These are phyloP conservation scores for Pachymerium ferrugineum DNA, from an alignment of 2,888 invertebrate genomes.

Conservation along the genomic window DNA sequence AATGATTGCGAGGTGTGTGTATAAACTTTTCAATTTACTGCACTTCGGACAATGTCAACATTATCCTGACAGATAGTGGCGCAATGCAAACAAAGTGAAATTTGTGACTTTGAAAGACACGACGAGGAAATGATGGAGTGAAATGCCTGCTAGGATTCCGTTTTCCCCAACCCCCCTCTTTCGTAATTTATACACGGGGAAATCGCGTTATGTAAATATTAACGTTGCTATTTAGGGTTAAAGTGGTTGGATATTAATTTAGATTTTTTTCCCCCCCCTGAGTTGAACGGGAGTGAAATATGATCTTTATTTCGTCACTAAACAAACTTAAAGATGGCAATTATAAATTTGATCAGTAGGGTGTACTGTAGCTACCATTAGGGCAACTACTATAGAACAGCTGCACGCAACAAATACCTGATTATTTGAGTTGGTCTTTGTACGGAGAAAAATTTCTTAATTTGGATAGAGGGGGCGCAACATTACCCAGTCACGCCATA, in stretches of 20 bases:
- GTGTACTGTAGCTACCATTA: too few species aligned
- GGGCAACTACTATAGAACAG: too few species aligned
- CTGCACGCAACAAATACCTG: too few species aligned
- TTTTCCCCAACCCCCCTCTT: too few species aligned
- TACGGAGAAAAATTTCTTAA: too few species aligned
- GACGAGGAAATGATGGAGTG: conserved; percentile 5
- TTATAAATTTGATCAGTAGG: too few species aligned
- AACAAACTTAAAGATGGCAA: too few species aligned
- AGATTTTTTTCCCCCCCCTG: conserved; percentile 4
- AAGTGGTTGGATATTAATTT: conserved; percentile 3
- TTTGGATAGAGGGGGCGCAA: too few species aligned
- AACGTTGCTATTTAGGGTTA: neutral
- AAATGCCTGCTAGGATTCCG: neutral
- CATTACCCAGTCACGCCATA: too few species aligned
- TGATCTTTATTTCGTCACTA: too few species aligned
- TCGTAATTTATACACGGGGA: neutral
- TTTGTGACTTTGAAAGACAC: conserved; percentile 10
- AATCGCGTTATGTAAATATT: neutral
- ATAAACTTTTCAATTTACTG: conserved; percentile 16
- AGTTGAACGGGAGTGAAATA: too few species aligned
- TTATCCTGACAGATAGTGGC: conserved; percentile 3
- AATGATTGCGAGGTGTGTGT: conserved; percentile 1
- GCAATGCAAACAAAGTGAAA: conserved; percentile 6
- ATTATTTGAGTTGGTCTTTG: too few species aligned
- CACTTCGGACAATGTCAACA: neutral